phyloP scores from a whole-genome alignment of 2,888 invertebrate genomes.

The Apodemia hepburni region DNA sequence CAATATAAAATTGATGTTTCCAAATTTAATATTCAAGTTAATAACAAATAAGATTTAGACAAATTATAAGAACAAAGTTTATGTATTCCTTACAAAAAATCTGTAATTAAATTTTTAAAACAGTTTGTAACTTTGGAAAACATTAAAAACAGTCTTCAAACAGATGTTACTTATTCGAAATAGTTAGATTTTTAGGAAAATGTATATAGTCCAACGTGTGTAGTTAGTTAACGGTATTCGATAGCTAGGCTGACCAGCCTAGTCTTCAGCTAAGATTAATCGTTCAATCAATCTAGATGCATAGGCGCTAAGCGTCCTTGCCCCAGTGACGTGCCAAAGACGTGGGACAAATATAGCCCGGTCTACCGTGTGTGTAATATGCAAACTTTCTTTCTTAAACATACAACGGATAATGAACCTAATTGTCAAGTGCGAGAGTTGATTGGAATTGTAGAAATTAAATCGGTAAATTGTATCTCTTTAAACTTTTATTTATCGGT shows the following conservation, averaged over 20 bases:
- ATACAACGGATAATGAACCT: conserved; percentile 53
- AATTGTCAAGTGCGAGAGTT: conserved; percentile 32
- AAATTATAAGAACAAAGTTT: no score
- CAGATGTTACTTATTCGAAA: not conserved
- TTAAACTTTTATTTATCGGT: conserved; percentile 42
- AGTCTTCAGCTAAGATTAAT: conserved; percentile 58
- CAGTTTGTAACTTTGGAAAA: no score
- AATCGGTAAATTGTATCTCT: conserved; percentile 40
- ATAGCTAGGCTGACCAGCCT: conserved; percentile 17
- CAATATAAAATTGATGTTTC: no score
- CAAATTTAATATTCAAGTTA: no score
- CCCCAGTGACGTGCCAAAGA: conserved; percentile 70
- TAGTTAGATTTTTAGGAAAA: not conserved
- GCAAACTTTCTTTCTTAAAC: conserved; percentile 55
- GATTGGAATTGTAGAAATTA: conserved; percentile 36
- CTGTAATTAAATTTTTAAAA: no score
- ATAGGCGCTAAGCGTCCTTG: conserved; percentile 72
- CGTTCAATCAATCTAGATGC: conserved; percentile 71
- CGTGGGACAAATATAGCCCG: conserved; percentile 65
- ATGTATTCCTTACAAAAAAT: no score
- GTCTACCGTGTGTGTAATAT: conserved; percentile 54
- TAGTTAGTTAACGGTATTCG: not conserved
- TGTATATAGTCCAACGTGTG: not conserved
- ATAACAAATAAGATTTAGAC: no score
- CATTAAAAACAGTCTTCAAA: not conserved